These are phyloP conservation scores for Callocephalon fimbriatum DNA, from an alignment of 2,113 vertebrate species.

Conservation along the genomic window DNA sequence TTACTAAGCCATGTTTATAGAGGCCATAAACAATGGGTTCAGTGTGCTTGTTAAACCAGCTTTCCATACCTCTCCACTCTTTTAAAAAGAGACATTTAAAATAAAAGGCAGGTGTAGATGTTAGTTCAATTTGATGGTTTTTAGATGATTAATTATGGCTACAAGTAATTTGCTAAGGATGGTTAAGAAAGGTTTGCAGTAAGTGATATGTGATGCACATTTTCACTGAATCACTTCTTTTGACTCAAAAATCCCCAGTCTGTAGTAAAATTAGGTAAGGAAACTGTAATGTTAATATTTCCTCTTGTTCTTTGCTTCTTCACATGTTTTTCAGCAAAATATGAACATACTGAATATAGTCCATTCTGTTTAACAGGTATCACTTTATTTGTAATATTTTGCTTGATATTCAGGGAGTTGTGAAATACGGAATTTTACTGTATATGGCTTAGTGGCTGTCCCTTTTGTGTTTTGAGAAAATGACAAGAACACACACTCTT, in stretches of 20 bases:
- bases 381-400: not conserved
- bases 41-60: conserved; percentile 82
- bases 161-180: conserved; percentile 50
- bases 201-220: conserved; percentile 22
- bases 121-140: conserved; percentile 51
- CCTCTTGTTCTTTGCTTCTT: not conserved
- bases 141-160: conserved; percentile 74
- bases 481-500: fast-evolving
- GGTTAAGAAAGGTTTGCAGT: conserved; percentile 3
- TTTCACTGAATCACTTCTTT: not conserved
- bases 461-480: not conserved
- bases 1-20: conserved; percentile 86
- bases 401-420: not conserved
- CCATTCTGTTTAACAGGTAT: not conserved
- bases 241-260: not conserved
- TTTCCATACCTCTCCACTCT: conserved; percentile 80
- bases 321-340: not conserved
- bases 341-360: not conserved
- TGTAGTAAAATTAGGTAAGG: conserved; percentile 3
- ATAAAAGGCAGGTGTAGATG: conserved; percentile 83
- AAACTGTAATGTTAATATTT: not conserved
- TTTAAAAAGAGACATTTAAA: conserved; percentile 82
- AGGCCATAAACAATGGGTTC: conserved; percentile 83
- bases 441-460: not conserved
- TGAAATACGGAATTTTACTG: not conserved